These are phyloP conservation scores for Rostratula benghalensis DNA, from an alignment of 2,113 vertebrate genomes.

Conservation along the genomic window DNA sequence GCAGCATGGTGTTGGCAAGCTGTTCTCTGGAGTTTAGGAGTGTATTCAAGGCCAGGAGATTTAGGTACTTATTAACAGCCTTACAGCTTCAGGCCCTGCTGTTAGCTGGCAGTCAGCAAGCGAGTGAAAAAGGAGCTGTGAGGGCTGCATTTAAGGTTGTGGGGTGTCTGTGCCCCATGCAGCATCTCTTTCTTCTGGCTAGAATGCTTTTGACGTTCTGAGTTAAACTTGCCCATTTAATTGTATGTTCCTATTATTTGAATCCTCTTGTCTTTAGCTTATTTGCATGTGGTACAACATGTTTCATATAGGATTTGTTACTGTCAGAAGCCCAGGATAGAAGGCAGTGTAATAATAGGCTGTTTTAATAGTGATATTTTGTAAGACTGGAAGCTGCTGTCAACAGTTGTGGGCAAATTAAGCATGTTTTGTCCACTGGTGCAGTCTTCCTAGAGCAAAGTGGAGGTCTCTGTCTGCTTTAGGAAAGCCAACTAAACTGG, in stretches of 20 bases:
- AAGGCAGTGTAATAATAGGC: neutral
- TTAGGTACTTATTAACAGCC: neutral
- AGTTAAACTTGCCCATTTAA: constrained; percentile 3
- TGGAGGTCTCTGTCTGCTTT: constrained; percentile 80
- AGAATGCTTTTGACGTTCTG: constrained; percentile 30
- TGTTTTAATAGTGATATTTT: neutral
- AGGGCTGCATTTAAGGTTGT: fast-evolving
- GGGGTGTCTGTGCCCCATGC: neutral
- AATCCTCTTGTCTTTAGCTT: constrained; percentile 22
- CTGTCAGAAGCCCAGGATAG: neutral
- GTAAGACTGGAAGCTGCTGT: constrained; percentile 71
- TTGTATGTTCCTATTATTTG: constrained; percentile 16
- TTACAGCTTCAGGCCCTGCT: neutral
- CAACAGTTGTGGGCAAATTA: constrained; percentile 59
- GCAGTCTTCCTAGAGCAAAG: constrained; percentile 76
- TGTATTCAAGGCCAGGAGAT: neutral
- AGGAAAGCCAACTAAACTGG: constrained; percentile 59
- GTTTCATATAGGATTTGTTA: constrained; percentile 47
- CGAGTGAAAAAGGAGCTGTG: fast-evolving
- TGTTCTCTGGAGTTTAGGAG: neutral
- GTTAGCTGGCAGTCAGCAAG: neutral
- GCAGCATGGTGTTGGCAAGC: neutral
- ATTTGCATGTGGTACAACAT: constrained; percentile 25
- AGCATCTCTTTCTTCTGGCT: neutral
- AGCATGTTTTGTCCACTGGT: constrained; percentile 57